Evolutionary conservation across 1,140 invertebrate genomes (phyloP), one percentile per base, ranked within the genome.

Genomic region (Battus philenor): DNA sequence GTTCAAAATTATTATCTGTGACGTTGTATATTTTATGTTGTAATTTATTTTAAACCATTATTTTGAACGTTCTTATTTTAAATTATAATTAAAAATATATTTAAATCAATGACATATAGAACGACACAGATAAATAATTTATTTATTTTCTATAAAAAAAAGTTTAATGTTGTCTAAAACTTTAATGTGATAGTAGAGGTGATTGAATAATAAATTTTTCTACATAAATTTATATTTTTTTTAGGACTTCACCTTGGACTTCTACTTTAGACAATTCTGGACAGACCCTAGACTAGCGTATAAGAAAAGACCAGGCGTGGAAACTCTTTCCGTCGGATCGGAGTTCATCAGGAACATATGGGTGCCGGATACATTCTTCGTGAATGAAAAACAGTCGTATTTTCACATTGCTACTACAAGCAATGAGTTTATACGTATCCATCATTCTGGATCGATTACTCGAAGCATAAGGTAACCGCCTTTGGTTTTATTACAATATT

Each of bases 231-330:
- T 45, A 27, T 55, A 32, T 36, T 20, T 54, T 65, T 44, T 63
- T 52, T 60, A 98, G 97, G 97, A 99, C 89, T 99, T 98, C 88
- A 98, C 97, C 51, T 87, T 98, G 90, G 97, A 99, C 90, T 97
- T 99, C 90, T 98, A 98, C 91, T 97, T 98, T 89, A 94, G 97
- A 80, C 97, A 98, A 90, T 96, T 95, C 87, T 98, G 97, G 97
- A 96, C 93, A 72, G 97, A 99, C 87, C 95, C 95, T 55, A 90
- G 97, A 69, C 89, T 98, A 74, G 94, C 93, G 49, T 98, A 97
- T 88, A 92, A 92, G 83, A 93, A 95, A 85, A 88, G 93, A 74
- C 91, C 91, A 30, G 94, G 94, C 46, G 93, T 97, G 50, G 94
- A 97, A 78, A 96, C 93, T 54, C 88, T 97, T 48, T 95, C 94